Percentiles rank a stretch among this genome's conserved stretches.
Evolutionary conservation across 2,888 invertebrate genomes (phyloP).

Genomic region (Melolontha melolontha): DNA sequence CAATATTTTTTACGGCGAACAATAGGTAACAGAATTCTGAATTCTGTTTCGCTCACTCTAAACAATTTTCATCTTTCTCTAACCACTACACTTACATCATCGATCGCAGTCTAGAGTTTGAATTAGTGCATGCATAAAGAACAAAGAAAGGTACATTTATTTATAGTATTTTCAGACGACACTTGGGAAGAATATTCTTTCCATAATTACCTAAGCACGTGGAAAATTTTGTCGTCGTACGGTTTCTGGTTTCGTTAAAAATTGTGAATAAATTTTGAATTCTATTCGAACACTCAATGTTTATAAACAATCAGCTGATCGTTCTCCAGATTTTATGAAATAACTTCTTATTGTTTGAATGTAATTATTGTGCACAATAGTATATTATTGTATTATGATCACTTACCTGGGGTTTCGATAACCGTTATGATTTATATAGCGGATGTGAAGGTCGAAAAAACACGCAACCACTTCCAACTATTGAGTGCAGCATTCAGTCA

Average conservation of each 20-base stretch:
- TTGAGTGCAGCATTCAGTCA: constrained; percentile 54
- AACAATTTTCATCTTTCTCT: constrained; percentile 50
- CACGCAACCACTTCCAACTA: constrained; percentile 50
- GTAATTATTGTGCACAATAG: background rate
- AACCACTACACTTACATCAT: constrained; percentile 59
- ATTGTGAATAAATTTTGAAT: constrained; percentile 5
- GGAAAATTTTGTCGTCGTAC: background rate
- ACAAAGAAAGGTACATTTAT: constrained; percentile 52
- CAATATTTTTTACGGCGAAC: constrained; percentile 5
- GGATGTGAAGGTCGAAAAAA: constrained; percentile 50
- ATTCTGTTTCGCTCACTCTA: constrained; percentile 42
- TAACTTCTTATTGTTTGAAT: background rate
- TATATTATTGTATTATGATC: constrained; percentile 10
- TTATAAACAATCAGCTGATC: constrained; percentile 48
- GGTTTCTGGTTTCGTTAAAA: background rate
- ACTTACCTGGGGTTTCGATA: constrained; percentile 40
- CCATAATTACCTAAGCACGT: background rate
- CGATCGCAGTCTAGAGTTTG: constrained; percentile 58
- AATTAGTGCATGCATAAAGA: constrained; percentile 50
- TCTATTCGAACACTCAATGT: background rate
- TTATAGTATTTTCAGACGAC: background rate
- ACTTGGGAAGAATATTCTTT: background rate
- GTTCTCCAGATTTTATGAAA: constrained; percentile 24
- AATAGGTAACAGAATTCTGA: constrained; percentile 2
- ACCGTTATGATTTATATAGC: constrained; percentile 38